phyloP scores from a whole-genome alignment of 2,888 invertebrate genomes.

The Melanargia galathea region DNA sequence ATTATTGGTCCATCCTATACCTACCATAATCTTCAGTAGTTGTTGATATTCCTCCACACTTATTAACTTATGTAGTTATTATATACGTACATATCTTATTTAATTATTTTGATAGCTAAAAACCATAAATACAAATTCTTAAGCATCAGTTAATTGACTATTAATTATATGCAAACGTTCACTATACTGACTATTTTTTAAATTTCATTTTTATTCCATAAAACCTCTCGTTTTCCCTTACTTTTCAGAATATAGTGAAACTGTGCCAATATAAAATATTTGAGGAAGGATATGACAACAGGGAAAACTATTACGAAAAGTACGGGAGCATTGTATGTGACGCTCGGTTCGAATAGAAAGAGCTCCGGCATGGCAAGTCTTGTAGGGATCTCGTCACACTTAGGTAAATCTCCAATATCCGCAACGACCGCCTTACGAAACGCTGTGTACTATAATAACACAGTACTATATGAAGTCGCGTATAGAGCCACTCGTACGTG shows the following conservation, averaged over 20 bases:
- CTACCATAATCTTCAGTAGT: too few species aligned
- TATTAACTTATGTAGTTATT: too few species aligned
- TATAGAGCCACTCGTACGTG: slow-evolving; percentile 17
- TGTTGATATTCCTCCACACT: too few species aligned
- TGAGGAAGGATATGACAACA: slow-evolving; percentile 46
- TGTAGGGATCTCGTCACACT: slow-evolving; percentile 69
- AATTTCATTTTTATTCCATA: background rate
- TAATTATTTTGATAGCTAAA: too few species aligned
- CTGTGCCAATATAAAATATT: slow-evolving; percentile 37
- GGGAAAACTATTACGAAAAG: slow-evolving; percentile 63
- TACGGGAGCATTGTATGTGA: slow-evolving; percentile 59
- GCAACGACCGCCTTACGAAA: slow-evolving; percentile 62
- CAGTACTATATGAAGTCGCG: slow-evolving; percentile 27
- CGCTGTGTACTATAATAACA: slow-evolving; percentile 50
- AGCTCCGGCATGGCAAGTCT: slow-evolving; percentile 63
- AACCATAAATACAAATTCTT: too few species aligned
- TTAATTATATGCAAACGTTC: too few species aligned
- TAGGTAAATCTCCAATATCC: slow-evolving; percentile 77
- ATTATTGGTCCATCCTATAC: too few species aligned
- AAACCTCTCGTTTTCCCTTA: background rate
- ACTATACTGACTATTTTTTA: too few species aligned
- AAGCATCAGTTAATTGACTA: too few species aligned
- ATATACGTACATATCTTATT: too few species aligned
- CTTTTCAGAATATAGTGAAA: slow-evolving; percentile 8
- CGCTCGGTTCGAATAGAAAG: slow-evolving; percentile 55